Evolutionary conservation across 2,888 invertebrate genomes (phyloP).

Genomic region (Nomada lathburiana): DNA sequence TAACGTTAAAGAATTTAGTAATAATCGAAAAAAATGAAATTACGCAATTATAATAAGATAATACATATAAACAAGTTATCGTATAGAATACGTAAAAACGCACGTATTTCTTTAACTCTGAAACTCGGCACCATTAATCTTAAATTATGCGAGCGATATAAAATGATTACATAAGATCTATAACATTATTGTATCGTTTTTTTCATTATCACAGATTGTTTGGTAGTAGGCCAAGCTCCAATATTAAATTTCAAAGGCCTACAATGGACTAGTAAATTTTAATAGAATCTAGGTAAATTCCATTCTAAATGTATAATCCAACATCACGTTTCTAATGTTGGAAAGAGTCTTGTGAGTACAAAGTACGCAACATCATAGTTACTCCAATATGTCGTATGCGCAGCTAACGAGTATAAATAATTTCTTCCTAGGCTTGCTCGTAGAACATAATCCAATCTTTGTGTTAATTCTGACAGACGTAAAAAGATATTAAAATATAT

Average conservation of each 20-base stretch:
- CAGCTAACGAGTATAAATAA: conserved; percentile 87
- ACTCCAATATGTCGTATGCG: conserved; percentile 88
- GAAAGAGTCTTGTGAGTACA: conserved; percentile 85
- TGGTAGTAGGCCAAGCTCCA: conserved; percentile 79
- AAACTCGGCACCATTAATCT: conserved; percentile 61
- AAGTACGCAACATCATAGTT: conserved; percentile 88
- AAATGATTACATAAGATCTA: conserved; percentile 73
- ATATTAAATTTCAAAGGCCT: conserved; percentile 75
- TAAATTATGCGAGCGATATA: conserved; percentile 67
- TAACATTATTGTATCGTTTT: conserved; percentile 83
- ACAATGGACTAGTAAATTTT: conserved; percentile 77
- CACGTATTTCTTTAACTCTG: conserved; percentile 14
- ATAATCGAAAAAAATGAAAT: conserved; percentile 2
- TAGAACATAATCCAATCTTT: conserved; percentile 87
- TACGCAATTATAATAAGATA: conserved; percentile 24
- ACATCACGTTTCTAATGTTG: conserved; percentile 84
- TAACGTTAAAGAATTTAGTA: conserved; percentile 3
- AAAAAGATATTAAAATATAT: conserved; percentile 31
- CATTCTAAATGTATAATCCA: conserved; percentile 71
- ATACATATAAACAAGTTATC: conserved; percentile 37
- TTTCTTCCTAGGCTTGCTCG: conserved; percentile 86
- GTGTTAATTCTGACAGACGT: conserved; percentile 84
- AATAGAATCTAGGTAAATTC: conserved; percentile 69
- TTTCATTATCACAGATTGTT: conserved; percentile 84
- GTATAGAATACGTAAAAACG: conserved; percentile 48